Evolutionary conservation across 2,888 invertebrate species (phyloP).

Genomic region (Athalia circularis): DNA sequence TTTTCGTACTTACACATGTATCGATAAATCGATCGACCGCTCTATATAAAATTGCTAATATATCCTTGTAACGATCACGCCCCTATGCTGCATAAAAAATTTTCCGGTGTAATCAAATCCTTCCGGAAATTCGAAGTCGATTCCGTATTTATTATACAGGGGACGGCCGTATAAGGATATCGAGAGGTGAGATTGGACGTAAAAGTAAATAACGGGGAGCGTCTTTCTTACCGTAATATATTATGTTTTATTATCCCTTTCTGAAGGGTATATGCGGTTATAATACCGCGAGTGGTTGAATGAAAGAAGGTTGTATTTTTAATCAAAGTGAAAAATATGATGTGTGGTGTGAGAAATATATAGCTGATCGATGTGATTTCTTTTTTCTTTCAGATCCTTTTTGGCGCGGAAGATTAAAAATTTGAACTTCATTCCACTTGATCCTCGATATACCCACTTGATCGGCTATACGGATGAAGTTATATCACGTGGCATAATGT

Average conservation of each 20-base stretch:
- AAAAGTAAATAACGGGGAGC: slow-evolving; percentile 4
- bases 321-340: no score
- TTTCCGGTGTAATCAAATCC: no score
- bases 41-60: no score
- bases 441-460: no score
- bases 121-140: no score
- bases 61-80: no score
- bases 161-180: background rate
- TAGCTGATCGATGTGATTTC: slow-evolving; percentile 8
- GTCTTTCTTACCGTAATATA: background rate
- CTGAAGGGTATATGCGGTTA: background rate
- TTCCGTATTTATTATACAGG: no score
- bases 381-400: background rate
- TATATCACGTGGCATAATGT: background rate
- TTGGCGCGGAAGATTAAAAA: background rate
- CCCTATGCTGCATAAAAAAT: no score
- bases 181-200: slow-evolving; percentile 31
- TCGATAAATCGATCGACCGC: no score
- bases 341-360: background rate
- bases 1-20: no score
- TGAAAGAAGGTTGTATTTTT: background rate
- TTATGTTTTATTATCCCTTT: background rate
- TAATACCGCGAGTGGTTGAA: slow-evolving; percentile 9
- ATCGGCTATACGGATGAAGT: no score
- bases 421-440: background rate